A percentile compares a stretch with the other conserved stretches of the same genome.
phyloP scores from a whole-genome alignment of 2,888 invertebrate genomes.

The Antheraea assamensis region DNA sequence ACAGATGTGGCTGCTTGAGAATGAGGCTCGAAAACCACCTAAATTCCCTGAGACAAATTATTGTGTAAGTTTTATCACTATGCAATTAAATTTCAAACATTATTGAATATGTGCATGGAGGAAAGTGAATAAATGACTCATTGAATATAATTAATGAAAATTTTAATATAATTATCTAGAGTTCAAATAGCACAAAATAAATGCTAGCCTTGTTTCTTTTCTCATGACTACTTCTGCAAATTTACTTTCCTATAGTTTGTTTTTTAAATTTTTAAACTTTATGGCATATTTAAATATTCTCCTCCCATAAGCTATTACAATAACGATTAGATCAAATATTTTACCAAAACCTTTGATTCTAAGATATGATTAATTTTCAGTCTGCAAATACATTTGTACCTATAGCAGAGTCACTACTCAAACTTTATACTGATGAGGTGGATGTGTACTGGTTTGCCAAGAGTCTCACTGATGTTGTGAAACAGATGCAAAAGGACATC shows the following conservation, averaged over 20 bases:
- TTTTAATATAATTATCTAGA: too few species aligned
- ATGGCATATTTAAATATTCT: neutral
- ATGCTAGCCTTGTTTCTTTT: too few species aligned
- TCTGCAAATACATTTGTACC: conserved; percentile 82
- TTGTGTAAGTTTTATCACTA: conserved; percentile 45
- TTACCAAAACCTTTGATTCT: neutral
- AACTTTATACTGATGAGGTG: conserved; percentile 87
- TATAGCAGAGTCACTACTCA: conserved; percentile 86
- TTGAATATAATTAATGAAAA: too few species aligned
- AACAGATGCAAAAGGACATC: conserved; percentile 85
- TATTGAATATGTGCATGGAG: neutral
- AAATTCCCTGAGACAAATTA: conserved; percentile 63
- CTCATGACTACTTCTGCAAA: neutral
- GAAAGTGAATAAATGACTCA: neutral
- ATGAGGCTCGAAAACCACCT: conserved; percentile 78
- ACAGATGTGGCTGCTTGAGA: conserved; percentile 91
- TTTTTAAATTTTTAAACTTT: neutral
- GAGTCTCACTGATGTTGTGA: conserved; percentile 87
- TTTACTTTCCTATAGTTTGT: neutral
- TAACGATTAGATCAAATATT: neutral
- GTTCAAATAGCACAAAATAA: too few species aligned
- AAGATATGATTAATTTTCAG: conserved; percentile 40
- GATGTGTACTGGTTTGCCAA: conserved; percentile 93
- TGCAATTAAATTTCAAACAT: neutral
- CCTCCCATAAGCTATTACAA: too few species aligned